Percentiles rank a stretch among this genome's conserved stretches.
phyloP scores from a whole-genome alignment of 2,797 vertebrate genomes.

The Aphelocoma californica region DNA sequence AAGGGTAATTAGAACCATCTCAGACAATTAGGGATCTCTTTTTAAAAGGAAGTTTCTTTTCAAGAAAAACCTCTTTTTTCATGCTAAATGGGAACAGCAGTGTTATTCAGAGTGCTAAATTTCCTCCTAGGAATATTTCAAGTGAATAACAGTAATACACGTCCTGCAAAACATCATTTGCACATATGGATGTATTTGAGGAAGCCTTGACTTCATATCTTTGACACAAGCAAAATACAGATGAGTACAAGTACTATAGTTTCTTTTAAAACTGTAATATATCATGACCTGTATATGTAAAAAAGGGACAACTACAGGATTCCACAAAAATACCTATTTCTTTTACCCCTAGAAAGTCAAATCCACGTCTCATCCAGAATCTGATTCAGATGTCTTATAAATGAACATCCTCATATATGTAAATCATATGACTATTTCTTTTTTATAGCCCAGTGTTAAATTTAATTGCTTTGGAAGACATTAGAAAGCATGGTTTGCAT shows the following conservation, averaged over 20 bases:
- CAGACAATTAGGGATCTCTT: neutral
- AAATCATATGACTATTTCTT: neutral
- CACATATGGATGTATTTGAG: constrained; percentile 7
- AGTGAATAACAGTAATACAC: neutral
- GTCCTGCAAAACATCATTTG: constrained; percentile 1
- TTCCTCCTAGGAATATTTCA: constrained; percentile 23
- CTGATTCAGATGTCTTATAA: neutral
- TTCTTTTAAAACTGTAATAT: neutral
- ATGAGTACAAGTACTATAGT: neutral
- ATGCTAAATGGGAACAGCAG: neutral
- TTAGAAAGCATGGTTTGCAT: neutral
- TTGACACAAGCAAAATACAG: neutral
- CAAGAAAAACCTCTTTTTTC: neutral
- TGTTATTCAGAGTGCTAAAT: neutral
- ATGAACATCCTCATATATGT: neutral
- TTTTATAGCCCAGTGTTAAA: neutral
- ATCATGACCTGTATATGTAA: neutral
- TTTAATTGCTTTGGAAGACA: neutral
- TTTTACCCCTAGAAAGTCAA: neutral
- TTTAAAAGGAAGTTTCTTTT: neutral
- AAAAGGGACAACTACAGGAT: neutral
- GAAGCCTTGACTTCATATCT: neutral
- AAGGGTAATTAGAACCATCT: neutral
- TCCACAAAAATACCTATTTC: neutral
- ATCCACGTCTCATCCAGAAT: neutral